Conservation (phyloP, 2,888 invertebrate species). For the Cheilosia pagana region DNA sequence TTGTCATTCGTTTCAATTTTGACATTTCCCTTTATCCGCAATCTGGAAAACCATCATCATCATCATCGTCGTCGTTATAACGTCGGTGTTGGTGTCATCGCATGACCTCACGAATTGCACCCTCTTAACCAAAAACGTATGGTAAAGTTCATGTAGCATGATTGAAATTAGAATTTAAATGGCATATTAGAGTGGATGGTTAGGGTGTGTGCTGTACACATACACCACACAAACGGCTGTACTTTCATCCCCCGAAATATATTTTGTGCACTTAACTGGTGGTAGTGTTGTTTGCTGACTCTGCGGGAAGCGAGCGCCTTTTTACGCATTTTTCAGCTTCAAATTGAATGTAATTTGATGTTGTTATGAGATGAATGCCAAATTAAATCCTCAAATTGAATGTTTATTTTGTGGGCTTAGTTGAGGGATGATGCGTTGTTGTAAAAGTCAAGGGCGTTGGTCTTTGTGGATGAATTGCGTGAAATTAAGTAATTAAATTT, state of each 20-base stretch:
- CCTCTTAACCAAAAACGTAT: slow-evolving; percentile 21
- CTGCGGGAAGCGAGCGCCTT: slow-evolving; percentile 15
- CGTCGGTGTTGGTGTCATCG: slow-evolving; percentile 27
- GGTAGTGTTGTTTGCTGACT: slow-evolving; percentile 17
- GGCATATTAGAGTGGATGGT: slow-evolving; percentile 35
- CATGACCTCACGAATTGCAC: slow-evolving; percentile 59
- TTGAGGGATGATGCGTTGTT: slow-evolving; percentile 42
- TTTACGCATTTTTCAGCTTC: slow-evolving; percentile 46
- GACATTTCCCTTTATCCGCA: slow-evolving; percentile 40
- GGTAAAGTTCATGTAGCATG: slow-evolving; percentile 65
- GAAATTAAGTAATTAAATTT: slow-evolving; percentile 65
- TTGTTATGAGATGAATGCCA: slow-evolving; percentile 67
- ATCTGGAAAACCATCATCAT: slow-evolving; percentile 30
- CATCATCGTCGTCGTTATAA: slow-evolving; percentile 6
- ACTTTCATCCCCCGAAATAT: slow-evolving; percentile 46
- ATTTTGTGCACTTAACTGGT: slow-evolving; percentile 12
- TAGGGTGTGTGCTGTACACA: slow-evolving; percentile 44
- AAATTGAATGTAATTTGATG: slow-evolving; percentile 67
- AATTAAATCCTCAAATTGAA: slow-evolving; percentile 65
- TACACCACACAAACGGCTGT: slow-evolving; percentile 8
- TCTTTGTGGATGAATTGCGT: slow-evolving; percentile 51
- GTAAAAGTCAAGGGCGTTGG: slow-evolving; percentile 57
- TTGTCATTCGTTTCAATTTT: neutral
- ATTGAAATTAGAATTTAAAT: slow-evolving; percentile 66
- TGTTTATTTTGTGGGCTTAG: slow-evolving; percentile 50